Evolutionary conservation across 1,140 invertebrate genomes (phyloP), one percentile per base, ranked within the genome.

Genomic region (Apocrypta bakeri): DNA sequence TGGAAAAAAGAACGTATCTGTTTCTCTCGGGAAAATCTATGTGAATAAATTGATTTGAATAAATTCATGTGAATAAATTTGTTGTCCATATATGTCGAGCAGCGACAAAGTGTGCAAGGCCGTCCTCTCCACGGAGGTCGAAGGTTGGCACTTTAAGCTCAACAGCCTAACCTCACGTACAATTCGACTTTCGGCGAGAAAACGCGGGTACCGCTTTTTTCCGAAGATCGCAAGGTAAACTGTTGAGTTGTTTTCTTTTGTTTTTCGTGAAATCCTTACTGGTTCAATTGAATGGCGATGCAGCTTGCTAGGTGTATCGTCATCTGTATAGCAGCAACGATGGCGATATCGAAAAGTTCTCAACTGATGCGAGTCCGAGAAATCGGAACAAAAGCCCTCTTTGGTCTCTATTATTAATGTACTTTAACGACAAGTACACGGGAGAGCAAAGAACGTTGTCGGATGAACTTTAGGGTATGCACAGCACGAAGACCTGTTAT

Each of bases 181-280:
- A 86, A 89, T 91, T 90, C 90, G 90, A 88, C 90, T 91, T 87
- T 90, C 90, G 86, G 90, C 90, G 87, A 90, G 89, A 91, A 91
- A 91, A 87, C 90, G 90, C 87, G 90, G 90, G 76, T 91, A 90
- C 87, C 88, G 90, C 78, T 91, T 91, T 88, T 91, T 91, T 88
- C 90, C 90, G 63, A 90, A 91, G 86, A 90, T 90, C 85, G 87
- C 89, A 89, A 91, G 90, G 90, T 91, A 91, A 91, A 81, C 56
- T 12, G 25, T 7, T 71, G 27, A 56, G 27, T 68, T 74, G 48
- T 68, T 11, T 33, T 33, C 64, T 21, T 74, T 8, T 69, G 1
- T 63, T 76, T 21, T 74, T 2, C 69, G 0, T 64, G n/a, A 73
- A 8, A 24, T 25, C 11, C 31, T n/a, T n/a, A n/a, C n/a, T n/a